These are phyloP conservation scores for Dione juno DNA, from an alignment of 2,888 invertebrate genomes.

Conservation along the genomic window DNA sequence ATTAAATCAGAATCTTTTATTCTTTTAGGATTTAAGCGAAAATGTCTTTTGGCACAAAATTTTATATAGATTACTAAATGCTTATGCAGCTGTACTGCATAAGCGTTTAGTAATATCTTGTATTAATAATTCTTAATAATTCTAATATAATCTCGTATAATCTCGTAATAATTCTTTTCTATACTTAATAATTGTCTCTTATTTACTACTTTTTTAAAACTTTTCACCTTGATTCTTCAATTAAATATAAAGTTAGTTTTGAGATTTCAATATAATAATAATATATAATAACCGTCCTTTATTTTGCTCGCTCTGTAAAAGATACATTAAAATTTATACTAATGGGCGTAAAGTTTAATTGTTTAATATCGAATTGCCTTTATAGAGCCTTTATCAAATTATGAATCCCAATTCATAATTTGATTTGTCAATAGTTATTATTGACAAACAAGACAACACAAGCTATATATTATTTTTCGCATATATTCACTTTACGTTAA, in stretches of 20 bases:
- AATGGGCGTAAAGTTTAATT: constrained; percentile 7
- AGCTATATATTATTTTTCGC: too few relatives aligned
- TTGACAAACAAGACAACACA: too few relatives aligned
- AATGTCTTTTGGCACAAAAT: constrained; percentile 13
- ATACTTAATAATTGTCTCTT: too few relatives aligned
- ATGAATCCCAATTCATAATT: too few relatives aligned
- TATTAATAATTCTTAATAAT: not conserved
- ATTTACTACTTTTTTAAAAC: too few relatives aligned
- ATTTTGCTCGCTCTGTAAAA: constrained; percentile 34
- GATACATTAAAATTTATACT: constrained; percentile 35
- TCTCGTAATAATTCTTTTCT: too few relatives aligned
- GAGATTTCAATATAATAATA: constrained; percentile 30
- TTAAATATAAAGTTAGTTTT: constrained; percentile 37
- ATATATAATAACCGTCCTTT: constrained; percentile 40
- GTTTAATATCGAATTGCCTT: not conserved
- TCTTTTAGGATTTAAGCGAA: constrained; percentile 48
- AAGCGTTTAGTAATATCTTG: not conserved
- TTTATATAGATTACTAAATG: too few relatives aligned
- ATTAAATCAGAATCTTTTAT: constrained; percentile 77
- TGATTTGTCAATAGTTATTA: too few relatives aligned
- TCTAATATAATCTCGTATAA: too few relatives aligned
- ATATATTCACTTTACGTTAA: too few relatives aligned
- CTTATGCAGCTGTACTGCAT: not conserved
- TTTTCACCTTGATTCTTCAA: too few relatives aligned
- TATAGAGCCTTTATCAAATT: too few relatives aligned